phyloP scores from a whole-genome alignment of 2,888 invertebrate genomes.

The Tryphoninae sp. region DNA sequence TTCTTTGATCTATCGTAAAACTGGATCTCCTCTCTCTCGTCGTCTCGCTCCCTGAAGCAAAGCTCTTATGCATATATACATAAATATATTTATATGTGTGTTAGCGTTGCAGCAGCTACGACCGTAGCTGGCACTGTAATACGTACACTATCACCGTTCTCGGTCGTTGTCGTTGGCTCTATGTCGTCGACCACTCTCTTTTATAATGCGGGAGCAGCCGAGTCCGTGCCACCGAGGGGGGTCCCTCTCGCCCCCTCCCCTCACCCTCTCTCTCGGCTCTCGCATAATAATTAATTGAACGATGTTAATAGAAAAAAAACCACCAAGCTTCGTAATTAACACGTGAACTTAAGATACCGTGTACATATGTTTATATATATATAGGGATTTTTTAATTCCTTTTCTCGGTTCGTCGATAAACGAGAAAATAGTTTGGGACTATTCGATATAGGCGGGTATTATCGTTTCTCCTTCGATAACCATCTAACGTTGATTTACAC shows the following conservation, averaged over 20 bases:
- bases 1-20: constrained; percentile 80
- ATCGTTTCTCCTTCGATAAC: constrained; percentile 53
- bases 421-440: constrained; percentile 45
- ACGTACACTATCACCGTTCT: constrained; percentile 54
- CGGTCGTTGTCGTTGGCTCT: constrained; percentile 43
- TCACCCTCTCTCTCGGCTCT: constrained; percentile 59
- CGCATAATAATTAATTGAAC: constrained; percentile 56
- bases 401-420: constrained; percentile 24
- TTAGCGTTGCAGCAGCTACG: not conserved
- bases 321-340: constrained; percentile 48
- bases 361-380: not conserved
- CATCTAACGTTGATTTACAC: constrained; percentile 52
- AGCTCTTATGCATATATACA: constrained; percentile 28
- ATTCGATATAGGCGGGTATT: constrained; percentile 50
- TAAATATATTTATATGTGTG: not conserved
- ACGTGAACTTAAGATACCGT: constrained; percentile 39
- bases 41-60: constrained; percentile 5
- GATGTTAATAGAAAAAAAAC: constrained; percentile 33
- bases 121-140: constrained; percentile 43
- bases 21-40: constrained; percentile 72
- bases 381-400: constrained; percentile 12
- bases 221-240: constrained; percentile 23
- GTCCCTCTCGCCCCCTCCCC: not conserved
- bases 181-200: constrained; percentile 52
- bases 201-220: constrained; percentile 47